Conservation (phyloP, 2,797 vertebrate species). For the Galagoides demidoff region DNA sequence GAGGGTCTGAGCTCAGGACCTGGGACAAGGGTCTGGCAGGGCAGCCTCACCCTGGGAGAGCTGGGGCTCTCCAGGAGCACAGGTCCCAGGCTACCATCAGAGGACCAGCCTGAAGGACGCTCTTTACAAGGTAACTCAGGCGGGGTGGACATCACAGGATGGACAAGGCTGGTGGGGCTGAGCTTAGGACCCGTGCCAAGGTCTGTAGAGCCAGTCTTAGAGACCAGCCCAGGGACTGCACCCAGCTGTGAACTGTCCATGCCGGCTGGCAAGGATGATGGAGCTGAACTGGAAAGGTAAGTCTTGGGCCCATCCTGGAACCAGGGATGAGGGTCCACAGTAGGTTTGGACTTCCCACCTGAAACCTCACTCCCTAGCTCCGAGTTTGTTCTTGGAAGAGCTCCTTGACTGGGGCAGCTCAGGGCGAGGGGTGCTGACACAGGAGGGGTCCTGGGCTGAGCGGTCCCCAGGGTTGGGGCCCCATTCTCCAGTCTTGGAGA, state of each 20-base stretch:
- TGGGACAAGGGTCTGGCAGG: conserved; percentile 88
- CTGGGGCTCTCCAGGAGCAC: conserved; percentile 80
- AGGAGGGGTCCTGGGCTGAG: conserved; percentile 79
- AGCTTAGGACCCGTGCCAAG: conserved; percentile 43
- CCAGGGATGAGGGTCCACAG: conserved; percentile 65
- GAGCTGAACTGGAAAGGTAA: conserved; percentile 66
- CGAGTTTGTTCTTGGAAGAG: conserved; percentile 25
- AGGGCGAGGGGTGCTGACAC: conserved; percentile 53
- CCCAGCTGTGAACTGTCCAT: conserved; percentile 70
- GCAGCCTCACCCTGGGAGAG: conserved; percentile 86
- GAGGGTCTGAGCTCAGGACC: conserved; percentile 90
- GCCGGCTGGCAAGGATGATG: not conserved
- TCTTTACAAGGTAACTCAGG: conserved; percentile 77
- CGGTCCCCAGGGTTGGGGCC: not conserved
- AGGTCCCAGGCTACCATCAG: conserved; percentile 44
- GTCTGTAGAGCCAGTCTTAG: conserved; percentile 53
- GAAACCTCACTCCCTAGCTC: conserved; percentile 43
- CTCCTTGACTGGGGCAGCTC: conserved; percentile 29
- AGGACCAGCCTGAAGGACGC: not conserved
- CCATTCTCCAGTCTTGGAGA: conserved; percentile 63
- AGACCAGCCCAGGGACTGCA: conserved; percentile 72
- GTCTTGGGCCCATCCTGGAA: conserved; percentile 75
- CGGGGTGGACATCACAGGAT: conserved; percentile 35
- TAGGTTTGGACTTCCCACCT: not conserved
- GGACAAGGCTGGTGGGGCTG: conserved; percentile 26